phyloP scores from a whole-genome alignment of 2,888 invertebrate genomes.

The Oscheius sp. region DNA sequence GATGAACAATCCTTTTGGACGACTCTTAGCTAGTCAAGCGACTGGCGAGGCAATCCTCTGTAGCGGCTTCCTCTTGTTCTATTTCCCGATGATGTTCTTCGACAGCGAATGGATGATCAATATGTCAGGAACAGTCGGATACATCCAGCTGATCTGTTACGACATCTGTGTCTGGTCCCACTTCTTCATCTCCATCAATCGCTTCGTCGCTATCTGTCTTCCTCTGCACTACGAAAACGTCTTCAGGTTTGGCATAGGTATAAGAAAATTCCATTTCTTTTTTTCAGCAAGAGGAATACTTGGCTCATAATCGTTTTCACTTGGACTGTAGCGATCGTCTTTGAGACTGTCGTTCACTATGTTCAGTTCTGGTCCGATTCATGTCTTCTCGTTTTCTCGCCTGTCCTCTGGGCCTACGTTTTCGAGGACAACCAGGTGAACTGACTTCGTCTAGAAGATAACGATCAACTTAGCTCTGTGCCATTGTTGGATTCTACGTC shows the following conservation, averaged over 20 bases:
- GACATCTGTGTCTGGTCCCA: slow-evolving; percentile 36
- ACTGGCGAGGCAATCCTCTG: slow-evolving; percentile 51
- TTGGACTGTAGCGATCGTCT: slow-evolving; percentile 12
- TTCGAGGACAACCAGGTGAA: slow-evolving; percentile 20
- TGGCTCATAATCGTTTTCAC: slow-evolving; percentile 20
- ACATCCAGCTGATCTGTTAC: slow-evolving; percentile 34
- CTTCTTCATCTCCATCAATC: slow-evolving; percentile 29
- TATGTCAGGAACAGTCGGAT: slow-evolving; percentile 5
- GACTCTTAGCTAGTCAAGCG: slow-evolving; percentile 47
- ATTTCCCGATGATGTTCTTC: slow-evolving; percentile 43
- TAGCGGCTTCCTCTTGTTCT: slow-evolving; percentile 45
- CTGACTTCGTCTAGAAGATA: no score
- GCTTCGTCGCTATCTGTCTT: slow-evolving; percentile 27
- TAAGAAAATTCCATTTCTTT: not conserved
- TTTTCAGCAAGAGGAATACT: slow-evolving; percentile 14
- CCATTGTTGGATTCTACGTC: slow-evolving; percentile 36
- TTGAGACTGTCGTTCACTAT: slow-evolving; percentile 13
- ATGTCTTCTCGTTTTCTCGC: slow-evolving; percentile 6
- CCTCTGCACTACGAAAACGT: slow-evolving; percentile 23
- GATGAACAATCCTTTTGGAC: slow-evolving; percentile 52
- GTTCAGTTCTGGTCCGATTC: slow-evolving; percentile 21
- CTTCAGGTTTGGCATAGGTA: slow-evolving; percentile 28
- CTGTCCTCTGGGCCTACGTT: slow-evolving; percentile 14
- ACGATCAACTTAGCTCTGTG: slow-evolving; percentile 20
- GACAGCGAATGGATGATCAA: slow-evolving; percentile 26